Base-by-base conservation (phyloP, 2,113 vertebrate species). In the Pituophis catenifer region DNA sequence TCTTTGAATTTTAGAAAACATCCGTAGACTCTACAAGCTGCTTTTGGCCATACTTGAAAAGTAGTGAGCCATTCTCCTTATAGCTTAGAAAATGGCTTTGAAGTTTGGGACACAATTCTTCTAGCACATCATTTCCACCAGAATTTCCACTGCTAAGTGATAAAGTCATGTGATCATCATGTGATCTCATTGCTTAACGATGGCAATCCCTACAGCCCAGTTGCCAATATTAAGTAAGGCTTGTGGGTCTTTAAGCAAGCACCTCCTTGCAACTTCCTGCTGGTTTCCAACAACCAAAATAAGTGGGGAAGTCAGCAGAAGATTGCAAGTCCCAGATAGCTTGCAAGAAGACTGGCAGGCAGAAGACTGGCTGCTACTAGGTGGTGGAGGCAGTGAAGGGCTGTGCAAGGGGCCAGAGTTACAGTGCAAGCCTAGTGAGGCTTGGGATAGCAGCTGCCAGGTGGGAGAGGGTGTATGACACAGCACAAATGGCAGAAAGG, bases 61-160 rank as follows among this genome's bases (percentile, higher is more conserved):
- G 97, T 97, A 95, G 91, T 91, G 96, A 97, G 95, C 90, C 97
- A 98, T 98, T 98, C 97, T 98, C 98, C 98, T 98, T 97, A 95
- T 97, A 97, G 96, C 97, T 97, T 96, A 94, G 96, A 97, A 96
- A 97, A 96, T 88, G 95, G 97, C 98, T 99, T 99, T 99, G 98
- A 98, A 98, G 98, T 98, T 95, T 93, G 95, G 97, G 97, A 97
- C 98, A 98, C 98, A 98, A 95, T 97, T 97, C 95, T 96, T 97
- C 97, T 97, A 98, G 97, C 98, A 98, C 97, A 97, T 97, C 96
- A 96, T 98, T n/a, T n/a, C n/a, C n/a, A 81, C 33, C 2, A 38
- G n/a, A 75, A 75, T 75, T 75, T 75, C 13, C 15, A 75, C 13
- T 33, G 29, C 29, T 33, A 70, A 33, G n/a, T 17, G 2, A 81